These are phyloP conservation scores for Temnothorax nylanderi DNA, from an alignment of 1,140 invertebrate species.

Conservation along the genomic window DNA sequence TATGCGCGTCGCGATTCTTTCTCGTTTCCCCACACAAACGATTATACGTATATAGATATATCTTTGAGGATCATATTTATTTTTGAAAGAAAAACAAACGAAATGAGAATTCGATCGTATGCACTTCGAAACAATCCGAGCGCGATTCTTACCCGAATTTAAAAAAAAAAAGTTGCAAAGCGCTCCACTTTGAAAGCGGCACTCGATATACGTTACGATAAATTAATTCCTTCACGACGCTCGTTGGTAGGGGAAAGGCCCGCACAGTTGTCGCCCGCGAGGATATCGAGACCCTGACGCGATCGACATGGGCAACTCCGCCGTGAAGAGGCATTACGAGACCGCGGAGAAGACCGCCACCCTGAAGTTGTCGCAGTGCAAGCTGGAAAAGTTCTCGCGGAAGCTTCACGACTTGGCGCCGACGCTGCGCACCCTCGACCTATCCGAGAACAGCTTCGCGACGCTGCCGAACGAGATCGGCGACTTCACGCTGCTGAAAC, in stretches of 20 bases:
- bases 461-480: slow-evolving; percentile 92
- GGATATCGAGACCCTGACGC: neutral
- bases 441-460: slow-evolving; percentile 96
- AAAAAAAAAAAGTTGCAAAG: neutral
- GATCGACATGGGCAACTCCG: slow-evolving; percentile 93
- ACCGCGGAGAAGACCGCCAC: slow-evolving; percentile 97
- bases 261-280: neutral
- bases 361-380: slow-evolving; percentile 93
- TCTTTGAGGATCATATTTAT: neutral
- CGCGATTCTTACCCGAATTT: neutral
- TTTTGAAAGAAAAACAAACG: neutral
- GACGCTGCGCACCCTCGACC: slow-evolving; percentile 94
- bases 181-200: neutral
- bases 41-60: neutral
- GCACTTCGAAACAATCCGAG: neutral
- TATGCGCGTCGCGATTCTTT: neutral
- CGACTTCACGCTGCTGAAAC: slow-evolving; percentile 93
- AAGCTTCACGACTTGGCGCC: slow-evolving; percentile 88
- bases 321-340: slow-evolving; percentile 95
- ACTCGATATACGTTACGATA: neutral
- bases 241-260: neutral
- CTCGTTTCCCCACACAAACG: neutral
- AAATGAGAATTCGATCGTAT: neutral
- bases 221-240: neutral
- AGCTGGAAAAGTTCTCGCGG: slow-evolving; percentile 90